Conservation (phyloP, 2,797 vertebrate species). For the Enteromius treurensis region DNA sequence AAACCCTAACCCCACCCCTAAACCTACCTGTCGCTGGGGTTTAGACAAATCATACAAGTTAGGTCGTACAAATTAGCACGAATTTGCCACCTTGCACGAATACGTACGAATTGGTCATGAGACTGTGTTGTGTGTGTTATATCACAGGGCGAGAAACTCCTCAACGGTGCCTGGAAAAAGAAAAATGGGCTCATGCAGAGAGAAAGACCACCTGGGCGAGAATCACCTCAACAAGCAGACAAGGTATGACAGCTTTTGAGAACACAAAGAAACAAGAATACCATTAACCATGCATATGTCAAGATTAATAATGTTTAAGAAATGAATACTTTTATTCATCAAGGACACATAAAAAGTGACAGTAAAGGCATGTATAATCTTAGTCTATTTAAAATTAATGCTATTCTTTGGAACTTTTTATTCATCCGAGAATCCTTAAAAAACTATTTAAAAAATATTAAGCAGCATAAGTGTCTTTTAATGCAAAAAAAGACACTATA, state of each 20-base stretch:
- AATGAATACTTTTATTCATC: not conserved
- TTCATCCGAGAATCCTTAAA: not conserved
- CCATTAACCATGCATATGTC: not conserved
- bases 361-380: not conserved
- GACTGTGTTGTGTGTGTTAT: not conserved
- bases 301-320: not conserved
- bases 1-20: no score
- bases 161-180: constrained; percentile 70
- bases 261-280: not conserved
- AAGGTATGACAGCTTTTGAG: constrained; percentile 43
- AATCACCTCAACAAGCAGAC: constrained; percentile 75
- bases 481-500: no score
- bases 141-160: constrained; percentile 66
- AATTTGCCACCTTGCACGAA: no score
- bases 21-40: no score
- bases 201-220: constrained; percentile 78
- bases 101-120: no score
- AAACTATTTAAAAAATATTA: not conserved
- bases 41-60: no score
- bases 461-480: not conserved
- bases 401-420: not conserved
- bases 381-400: not conserved
- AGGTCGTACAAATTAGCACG: no score
- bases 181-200: constrained; percentile 76
- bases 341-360: not conserved